Percentiles rank a stretch among this genome's conserved stretches.
Conservation (phyloP, 2,888 invertebrate species). For the Erebia ligea region DNA sequence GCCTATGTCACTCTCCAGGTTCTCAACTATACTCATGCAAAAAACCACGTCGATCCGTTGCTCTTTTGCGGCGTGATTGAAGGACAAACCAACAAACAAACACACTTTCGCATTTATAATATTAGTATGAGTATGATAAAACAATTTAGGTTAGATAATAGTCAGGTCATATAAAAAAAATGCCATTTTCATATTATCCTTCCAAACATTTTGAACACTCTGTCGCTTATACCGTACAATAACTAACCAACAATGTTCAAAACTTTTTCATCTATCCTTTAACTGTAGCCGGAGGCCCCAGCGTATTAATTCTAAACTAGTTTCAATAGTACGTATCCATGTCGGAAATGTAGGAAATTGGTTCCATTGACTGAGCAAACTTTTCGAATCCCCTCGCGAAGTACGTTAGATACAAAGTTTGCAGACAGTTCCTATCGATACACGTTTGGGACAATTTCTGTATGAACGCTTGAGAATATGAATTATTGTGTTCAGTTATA, state of each 20-base stretch:
- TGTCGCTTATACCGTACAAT: neutral
- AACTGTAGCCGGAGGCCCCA: constrained; percentile 25
- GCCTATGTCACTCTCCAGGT: no score
- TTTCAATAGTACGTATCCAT: constrained; percentile 53
- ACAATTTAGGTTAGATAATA: no score
- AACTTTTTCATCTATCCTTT: constrained; percentile 17
- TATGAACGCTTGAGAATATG: constrained; percentile 36
- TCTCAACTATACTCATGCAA: no score
- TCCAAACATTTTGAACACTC: no score
- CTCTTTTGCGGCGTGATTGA: no score
- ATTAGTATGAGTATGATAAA: no score
- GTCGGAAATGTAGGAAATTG: constrained; percentile 66
- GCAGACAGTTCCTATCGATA: constrained; percentile 50
- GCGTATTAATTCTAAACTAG: constrained; percentile 58
- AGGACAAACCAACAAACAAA: no score
- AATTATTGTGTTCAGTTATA: constrained; percentile 37
- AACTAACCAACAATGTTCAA: neutral
- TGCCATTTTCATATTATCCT: no score
- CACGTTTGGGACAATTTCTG: constrained; percentile 47
- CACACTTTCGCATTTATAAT: no score
- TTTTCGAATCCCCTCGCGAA: constrained; percentile 55
- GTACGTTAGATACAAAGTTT: constrained; percentile 59
- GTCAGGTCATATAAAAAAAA: no score
- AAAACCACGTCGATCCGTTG: no score
- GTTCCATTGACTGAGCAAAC: constrained; percentile 62